Evolutionary conservation across 2,888 invertebrate genomes (phyloP), one percentile per base, ranked within the genome.

Genomic region (Diplazon laetatorius): DNA sequence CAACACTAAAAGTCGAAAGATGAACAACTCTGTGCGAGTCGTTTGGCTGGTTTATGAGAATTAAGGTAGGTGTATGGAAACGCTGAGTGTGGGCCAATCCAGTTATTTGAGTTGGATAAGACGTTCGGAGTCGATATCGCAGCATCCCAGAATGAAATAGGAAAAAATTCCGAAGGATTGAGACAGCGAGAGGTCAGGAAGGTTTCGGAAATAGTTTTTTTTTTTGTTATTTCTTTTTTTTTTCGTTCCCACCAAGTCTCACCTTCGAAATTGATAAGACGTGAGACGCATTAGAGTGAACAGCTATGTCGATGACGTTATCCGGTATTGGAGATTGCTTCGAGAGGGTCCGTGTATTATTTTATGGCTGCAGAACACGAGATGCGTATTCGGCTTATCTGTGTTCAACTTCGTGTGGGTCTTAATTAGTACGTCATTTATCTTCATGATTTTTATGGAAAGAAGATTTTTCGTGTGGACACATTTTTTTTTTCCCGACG

Each of bases 71-170:
- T 83, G 85, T 84, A 82, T 80, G 84, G 65, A 80, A 59, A 78
- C 84, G 77, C 76, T 80, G 73, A 83, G 86, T 85, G 86, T 86
- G 86, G 86, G 84, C 85, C 86, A 86, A 82, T 86, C 84, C 83
- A 85, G 86, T 86, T 86, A 84, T 81, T 83, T 75, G 80, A 83
- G 81, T 82, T 75, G 83, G 84, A 84, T 83, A 84, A 85, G 68
- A 79, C 39, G 65, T 37, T 42, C n/a, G n/a, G 73, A 37, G 39
- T 12, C 65, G 10, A 25, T 25, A 30, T 46, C 42, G 37, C 35
- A 37, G 57, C 16, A 70, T 35, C 52, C 35, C 39, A 66, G 22
- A 79, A n/a, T n/a, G n/a, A n/a, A n/a, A n/a, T n/a, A n/a, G 22
- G 59, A 52, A 18, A 35, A 69, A 42, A 14, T 39, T 48, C 57